Evolutionary conservation across 2,797 vertebrate genomes (phyloP).

Genomic region (Pangasius macronema): DNA sequence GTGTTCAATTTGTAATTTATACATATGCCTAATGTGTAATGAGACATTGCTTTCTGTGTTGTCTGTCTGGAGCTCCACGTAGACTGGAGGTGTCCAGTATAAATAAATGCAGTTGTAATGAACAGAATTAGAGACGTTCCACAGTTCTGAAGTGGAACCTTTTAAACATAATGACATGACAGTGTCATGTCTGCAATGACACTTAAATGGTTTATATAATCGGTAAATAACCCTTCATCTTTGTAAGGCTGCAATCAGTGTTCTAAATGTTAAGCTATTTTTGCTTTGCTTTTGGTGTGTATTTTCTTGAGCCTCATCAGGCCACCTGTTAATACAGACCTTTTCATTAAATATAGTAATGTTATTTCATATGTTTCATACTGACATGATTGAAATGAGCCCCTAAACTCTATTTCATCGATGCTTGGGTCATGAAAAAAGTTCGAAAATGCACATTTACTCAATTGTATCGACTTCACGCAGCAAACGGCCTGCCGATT

Average conservation of each 20-base stretch:
- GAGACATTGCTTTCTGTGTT: slow-evolving; percentile 39
- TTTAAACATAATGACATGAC: background rate
- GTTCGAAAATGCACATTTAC: background rate
- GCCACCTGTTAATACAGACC: background rate
- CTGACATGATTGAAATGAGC: slow-evolving; percentile 13
- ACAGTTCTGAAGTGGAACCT: slow-evolving; percentile 6
- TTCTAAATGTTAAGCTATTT: slow-evolving; percentile 35
- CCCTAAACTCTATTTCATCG: background rate
- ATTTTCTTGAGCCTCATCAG: slow-evolving; percentile 11
- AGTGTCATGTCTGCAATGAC: slow-evolving; percentile 64
- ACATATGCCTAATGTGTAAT: slow-evolving; percentile 16
- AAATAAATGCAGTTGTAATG: slow-evolving; percentile 25
- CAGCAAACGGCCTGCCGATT: background rate
- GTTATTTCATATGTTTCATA: slow-evolving; percentile 1
- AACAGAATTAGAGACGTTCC: slow-evolving; percentile 2
- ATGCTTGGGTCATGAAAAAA: background rate
- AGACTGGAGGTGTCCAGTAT: slow-evolving; percentile 30
- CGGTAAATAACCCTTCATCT: slow-evolving; percentile 66
- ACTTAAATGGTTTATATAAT: slow-evolving; percentile 70
- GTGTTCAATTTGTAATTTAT: slow-evolving; percentile 29
- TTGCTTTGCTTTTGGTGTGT: slow-evolving; percentile 2
- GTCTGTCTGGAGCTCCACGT: slow-evolving; percentile 14
- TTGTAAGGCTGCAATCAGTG: slow-evolving; percentile 24
- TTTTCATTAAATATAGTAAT: background rate
- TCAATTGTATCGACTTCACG: background rate